Base-by-base conservation (phyloP, 1,140 invertebrate species). In the Acromyrmex heyeri region DNA sequence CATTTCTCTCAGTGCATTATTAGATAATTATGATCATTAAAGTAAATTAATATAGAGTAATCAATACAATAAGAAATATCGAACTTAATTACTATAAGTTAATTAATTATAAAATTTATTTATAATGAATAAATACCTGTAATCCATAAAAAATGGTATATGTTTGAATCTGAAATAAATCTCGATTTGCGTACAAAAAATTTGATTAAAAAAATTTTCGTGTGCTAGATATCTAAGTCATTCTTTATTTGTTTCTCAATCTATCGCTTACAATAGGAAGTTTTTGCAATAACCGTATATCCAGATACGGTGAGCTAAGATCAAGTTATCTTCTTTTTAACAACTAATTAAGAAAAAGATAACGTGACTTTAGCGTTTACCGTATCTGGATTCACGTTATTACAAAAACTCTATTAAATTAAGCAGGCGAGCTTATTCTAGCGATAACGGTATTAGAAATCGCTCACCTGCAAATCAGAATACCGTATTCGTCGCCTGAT, bases 151-250 rank as follows among this genome's bases (percentile, higher is more conserved):
- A 61, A 30, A 30, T 30, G 30, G 3, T 57, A 50, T 7, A 14
- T 27, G 48, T 77, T 77, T 48, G 24, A 30, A 65, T 64, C 8
- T 61, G 34, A 27, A 61, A 61, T 27, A 14, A 62, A 34, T 44
- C 5, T 67, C n/a, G 18, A 65, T 12, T 65, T 38, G 34, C 34
- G n/a, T 14, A 67, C 0, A 14, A 44, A 44, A 67, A 44, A 67
- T 8, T 67, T 21, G 4, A 34, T 65, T 65, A 7, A 14, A 6
- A 3, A 67, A 44, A 67, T 21, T 67, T 67, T 34, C 48, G 18
- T 21, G 8, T 44, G 6, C 0, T 27, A 62, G 38, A 62, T 30
- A 48, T 34, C 6, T 8, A 21, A 14, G 48, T 50, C 44, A 8
- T 62, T 27, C 0, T 3, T 44, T 16, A 14, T 50, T 44, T 34